phyloP scores from a whole-genome alignment of 2,888 invertebrate species.

The Cecidostiba fungosa region DNA sequence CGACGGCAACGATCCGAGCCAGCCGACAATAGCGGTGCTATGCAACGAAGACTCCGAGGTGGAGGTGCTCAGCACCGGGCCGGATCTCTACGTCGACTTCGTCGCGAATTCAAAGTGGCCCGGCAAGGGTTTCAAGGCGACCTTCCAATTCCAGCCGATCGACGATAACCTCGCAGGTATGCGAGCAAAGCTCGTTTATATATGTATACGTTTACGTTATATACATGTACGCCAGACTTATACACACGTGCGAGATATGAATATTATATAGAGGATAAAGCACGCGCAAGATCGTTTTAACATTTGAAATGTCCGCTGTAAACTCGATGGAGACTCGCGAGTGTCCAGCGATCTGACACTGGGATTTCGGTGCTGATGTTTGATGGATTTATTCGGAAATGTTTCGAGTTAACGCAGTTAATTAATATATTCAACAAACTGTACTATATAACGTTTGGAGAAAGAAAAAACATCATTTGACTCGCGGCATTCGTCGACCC shows the following conservation, averaged over 20 bases:
- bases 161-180: conserved; percentile 78
- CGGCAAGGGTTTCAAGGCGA: conserved; percentile 90
- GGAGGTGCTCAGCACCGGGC: conserved; percentile 91
- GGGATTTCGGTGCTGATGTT: not conserved
- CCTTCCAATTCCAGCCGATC: conserved; percentile 87
- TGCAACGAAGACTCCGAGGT: conserved; percentile 90
- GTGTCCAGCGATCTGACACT: not conserved
- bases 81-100: conserved; percentile 91
- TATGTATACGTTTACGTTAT: not conserved
- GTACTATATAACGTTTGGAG: too few species aligned
- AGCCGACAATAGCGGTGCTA: conserved; percentile 90
- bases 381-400: not conserved
- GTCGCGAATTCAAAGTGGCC: conserved; percentile 91
- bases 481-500: not conserved
- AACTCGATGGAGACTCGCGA: not conserved
- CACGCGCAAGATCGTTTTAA: not conserved
- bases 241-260: not conserved
- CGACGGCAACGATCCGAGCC: conserved; percentile 88
- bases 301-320: not conserved
- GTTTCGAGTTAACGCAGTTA: too few species aligned
- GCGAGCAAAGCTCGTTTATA: not conserved
- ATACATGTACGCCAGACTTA: not conserved
- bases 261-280: not conserved
- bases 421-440: too few species aligned
- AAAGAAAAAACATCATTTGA: too few species aligned